A percentile compares a stretch with the other conserved stretches of the same genome.
Conservation (phyloP, 2,113 vertebrate species). For the Zonotrichia leucophrys region DNA sequence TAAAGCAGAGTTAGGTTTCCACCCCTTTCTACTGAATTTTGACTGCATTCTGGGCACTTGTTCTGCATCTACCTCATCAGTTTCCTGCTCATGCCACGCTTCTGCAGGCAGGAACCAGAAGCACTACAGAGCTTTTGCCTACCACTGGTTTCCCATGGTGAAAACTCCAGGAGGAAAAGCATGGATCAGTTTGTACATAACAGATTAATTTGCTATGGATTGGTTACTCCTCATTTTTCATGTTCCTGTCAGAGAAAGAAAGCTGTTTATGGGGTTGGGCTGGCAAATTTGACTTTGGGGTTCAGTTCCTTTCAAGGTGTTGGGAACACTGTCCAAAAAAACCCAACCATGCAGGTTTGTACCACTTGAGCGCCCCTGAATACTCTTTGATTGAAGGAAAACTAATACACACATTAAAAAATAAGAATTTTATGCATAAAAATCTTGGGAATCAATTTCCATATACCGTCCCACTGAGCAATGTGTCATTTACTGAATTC, state of each 20-base stretch:
- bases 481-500: constrained; percentile 15
- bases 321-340: not conserved
- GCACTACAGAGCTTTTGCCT: not conserved
- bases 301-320: not conserved
- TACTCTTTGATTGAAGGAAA: not conserved
- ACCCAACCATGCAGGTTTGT: fast-evolving
- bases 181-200: not conserved
- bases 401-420: not conserved
- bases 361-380: not conserved
- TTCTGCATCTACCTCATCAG: not conserved
- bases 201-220: not conserved
- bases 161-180: not conserved
- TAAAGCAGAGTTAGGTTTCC: not conserved
- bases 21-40: not conserved
- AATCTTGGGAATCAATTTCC: not conserved
- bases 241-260: not conserved
- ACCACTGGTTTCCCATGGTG: not conserved
- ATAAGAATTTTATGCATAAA: not conserved
- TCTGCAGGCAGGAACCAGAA: not conserved
- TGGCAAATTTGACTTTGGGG: not conserved
- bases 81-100: not conserved
- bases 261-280: fast-evolving
- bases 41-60: not conserved
- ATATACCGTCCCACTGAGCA: not conserved
- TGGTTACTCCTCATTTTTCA: not conserved